Conservation (phyloP, 2,113 vertebrate species). For the Cariama cristata region DNA sequence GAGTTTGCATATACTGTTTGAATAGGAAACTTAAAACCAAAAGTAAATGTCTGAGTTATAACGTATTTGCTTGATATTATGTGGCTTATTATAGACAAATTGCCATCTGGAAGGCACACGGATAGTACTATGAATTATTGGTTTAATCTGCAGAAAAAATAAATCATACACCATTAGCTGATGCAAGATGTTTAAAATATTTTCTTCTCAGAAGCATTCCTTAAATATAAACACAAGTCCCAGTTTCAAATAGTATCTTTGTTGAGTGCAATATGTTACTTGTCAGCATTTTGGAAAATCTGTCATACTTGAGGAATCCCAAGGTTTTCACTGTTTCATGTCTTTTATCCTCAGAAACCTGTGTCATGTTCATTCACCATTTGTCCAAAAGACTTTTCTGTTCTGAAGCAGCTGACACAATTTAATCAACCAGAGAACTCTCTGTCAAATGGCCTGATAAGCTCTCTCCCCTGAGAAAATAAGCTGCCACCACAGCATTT, state of each 20-base stretch:
- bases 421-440: slow-evolving; percentile 25
- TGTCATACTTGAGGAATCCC: not conserved
- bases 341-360: not conserved
- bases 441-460: not conserved
- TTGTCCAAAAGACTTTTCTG: not conserved
- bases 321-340: not conserved
- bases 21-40: not conserved
- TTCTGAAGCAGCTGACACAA: not conserved
- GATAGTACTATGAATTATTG: slow-evolving; percentile 80
- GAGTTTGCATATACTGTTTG: not conserved
- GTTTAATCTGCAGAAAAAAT: slow-evolving; percentile 77
- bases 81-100: slow-evolving; percentile 65
- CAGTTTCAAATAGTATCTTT: slow-evolving; percentile 6
- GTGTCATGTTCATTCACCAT: not conserved
- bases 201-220: not conserved
- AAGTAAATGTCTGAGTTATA: not conserved
- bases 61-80: slow-evolving; percentile 78
- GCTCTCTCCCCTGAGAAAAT: slow-evolving; percentile 12
- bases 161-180: not conserved
- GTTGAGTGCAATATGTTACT: not conserved
- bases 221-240: not conserved
- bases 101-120: slow-evolving; percentile 81
- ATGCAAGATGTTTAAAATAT: slow-evolving; percentile 34
- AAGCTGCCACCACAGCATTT: not conserved
- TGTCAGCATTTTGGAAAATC: slow-evolving; percentile 8